phyloP scores from a whole-genome alignment of 2,888 invertebrate genomes.

The Noctua janthina region DNA sequence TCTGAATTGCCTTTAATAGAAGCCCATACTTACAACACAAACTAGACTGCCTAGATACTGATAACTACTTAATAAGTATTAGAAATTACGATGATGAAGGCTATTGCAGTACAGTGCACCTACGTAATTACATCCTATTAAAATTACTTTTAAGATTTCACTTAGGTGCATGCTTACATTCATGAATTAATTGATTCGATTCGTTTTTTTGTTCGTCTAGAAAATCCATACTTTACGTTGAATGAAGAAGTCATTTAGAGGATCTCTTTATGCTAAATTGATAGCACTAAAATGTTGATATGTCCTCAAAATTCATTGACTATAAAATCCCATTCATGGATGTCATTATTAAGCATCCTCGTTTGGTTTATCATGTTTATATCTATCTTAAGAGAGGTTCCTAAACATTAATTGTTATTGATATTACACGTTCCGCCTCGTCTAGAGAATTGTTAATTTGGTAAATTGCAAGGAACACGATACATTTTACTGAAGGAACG shows the following conservation, averaged over 20 bases:
- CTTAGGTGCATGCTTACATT: not conserved
- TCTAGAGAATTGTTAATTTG: constrained; percentile 67
- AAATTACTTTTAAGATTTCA: constrained; percentile 13
- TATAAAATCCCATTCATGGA: constrained; percentile 31
- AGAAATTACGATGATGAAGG: constrained; percentile 6
- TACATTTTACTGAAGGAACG: constrained; percentile 45
- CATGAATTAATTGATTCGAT: constrained; percentile 7
- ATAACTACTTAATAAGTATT: not conserved
- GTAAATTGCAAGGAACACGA: constrained; percentile 61
- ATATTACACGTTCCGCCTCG: constrained; percentile 60
- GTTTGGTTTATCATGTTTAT: constrained; percentile 45
- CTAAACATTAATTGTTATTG: constrained; percentile 64
- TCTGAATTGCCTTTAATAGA: not conserved
- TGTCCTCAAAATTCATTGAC: constrained; percentile 30
- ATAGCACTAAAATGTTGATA: constrained; percentile 30
- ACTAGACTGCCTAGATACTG: not conserved
- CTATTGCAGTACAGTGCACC: not conserved
- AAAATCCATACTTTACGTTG: not conserved
- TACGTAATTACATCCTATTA: constrained; percentile 6
- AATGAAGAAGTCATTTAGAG: not conserved
- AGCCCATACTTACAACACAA: not conserved
- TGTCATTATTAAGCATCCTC: constrained; percentile 42
- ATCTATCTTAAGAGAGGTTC: constrained; percentile 31
- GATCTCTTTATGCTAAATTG: constrained; percentile 10
- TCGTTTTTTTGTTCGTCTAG: not conserved